Conservation (phyloP, 2,888 invertebrate genomes). For the Mythimna ferrago region DNA sequence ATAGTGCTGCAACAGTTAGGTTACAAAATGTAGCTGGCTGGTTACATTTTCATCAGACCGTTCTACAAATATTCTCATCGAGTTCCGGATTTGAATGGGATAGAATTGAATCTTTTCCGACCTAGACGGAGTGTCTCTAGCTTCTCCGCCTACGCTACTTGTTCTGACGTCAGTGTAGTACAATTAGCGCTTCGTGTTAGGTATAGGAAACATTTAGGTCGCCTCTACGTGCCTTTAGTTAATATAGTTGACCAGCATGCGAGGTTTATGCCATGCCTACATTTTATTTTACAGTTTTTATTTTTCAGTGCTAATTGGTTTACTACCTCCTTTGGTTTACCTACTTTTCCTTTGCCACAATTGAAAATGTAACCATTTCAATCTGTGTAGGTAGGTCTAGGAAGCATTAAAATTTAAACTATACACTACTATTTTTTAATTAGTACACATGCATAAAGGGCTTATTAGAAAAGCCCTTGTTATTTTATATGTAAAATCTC, state of each 20-base stretch:
- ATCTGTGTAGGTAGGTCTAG: not conserved
- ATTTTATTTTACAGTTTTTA: conserved; percentile 21
- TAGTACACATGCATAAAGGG: too few species aligned
- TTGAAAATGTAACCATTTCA: conserved; percentile 2
- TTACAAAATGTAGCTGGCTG: not conserved
- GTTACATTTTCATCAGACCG: not conserved
- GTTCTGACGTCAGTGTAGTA: conserved; percentile 47
- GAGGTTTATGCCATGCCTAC: conserved; percentile 48
- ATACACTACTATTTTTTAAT: too few species aligned
- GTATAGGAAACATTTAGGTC: conserved; percentile 58
- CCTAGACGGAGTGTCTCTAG: conserved; percentile 35
- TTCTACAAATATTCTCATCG: not conserved
- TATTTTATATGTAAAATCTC: too few species aligned
- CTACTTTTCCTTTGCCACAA: not conserved
- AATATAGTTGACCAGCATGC: conserved; percentile 51
- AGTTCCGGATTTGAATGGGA: conserved; percentile 11
- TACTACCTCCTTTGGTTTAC: not conserved
- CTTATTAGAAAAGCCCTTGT: too few species aligned
- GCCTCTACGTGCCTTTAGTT: conserved; percentile 45
- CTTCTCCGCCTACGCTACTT: conserved; percentile 30
- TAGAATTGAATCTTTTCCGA: conserved; percentile 25
- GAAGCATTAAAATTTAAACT: too few species aligned
- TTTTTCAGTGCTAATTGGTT: not conserved
- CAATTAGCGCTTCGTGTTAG: conserved; percentile 42
- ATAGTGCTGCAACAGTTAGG: not conserved